Evolutionary conservation across 2,888 invertebrate species (phyloP).

Genomic region (Chalcosyrphus nemorum): DNA sequence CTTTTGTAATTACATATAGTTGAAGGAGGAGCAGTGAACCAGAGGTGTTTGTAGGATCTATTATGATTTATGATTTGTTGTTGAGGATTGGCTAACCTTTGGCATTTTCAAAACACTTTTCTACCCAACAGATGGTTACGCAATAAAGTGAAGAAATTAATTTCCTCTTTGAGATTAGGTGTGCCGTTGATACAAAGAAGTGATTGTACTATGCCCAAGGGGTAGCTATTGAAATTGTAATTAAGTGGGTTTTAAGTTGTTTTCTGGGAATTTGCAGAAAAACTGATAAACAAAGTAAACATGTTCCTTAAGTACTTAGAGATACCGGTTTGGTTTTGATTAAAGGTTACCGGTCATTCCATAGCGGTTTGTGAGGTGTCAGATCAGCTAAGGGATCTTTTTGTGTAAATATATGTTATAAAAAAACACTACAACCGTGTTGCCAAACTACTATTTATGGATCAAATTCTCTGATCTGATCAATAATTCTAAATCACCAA

Average conservation of each 20-base stretch:
- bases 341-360: too few species aligned
- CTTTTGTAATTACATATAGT: not conserved
- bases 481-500: too few species aligned
- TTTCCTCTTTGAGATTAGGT: conserved; percentile 4
- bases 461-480: too few species aligned
- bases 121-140: not conserved
- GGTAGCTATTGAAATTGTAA: not conserved
- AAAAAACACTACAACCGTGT: too few species aligned
- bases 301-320: too few species aligned
- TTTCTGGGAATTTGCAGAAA: not conserved
- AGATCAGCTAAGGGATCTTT: too few species aligned
- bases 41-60: conserved; percentile 5
- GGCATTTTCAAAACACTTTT: not conserved
- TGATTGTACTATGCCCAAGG: not conserved
- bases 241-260: not conserved
- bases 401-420: too few species aligned
- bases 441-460: too few species aligned
- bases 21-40: conserved; percentile 24
- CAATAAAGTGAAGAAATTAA: conserved; percentile 1
- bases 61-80: conserved; percentile 14
- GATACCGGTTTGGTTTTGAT: too few species aligned
- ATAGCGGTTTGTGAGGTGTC: too few species aligned
- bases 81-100: conserved; percentile 18
- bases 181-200: not conserved
- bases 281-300: not conserved